Evolutionary conservation across 2,797 vertebrate species (phyloP).

Genomic region (Pseudochirops corinnae): DNA sequence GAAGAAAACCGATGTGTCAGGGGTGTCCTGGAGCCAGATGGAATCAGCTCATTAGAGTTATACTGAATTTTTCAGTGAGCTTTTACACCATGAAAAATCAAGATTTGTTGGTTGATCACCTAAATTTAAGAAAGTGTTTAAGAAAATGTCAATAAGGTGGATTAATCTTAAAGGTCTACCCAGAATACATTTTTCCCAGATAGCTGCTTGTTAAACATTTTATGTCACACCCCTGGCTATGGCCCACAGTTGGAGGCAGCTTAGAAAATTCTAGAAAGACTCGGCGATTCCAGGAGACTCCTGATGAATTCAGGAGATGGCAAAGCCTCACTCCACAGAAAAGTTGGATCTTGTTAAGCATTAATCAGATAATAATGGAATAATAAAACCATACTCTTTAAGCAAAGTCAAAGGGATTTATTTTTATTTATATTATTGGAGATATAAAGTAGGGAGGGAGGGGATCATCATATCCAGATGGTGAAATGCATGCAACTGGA

Average conservation of each 20-base stretch:
- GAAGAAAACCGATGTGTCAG: background rate
- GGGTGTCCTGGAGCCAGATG: background rate
- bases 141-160: background rate
- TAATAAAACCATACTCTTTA: slow-evolving; percentile 22
- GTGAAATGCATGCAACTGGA: background rate
- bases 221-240: background rate
- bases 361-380: slow-evolving; percentile 16
- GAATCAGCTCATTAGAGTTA: background rate
- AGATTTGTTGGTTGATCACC: background rate
- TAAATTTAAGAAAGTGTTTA: background rate
- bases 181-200: background rate
- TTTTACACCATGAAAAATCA: background rate
- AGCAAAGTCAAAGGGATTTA: slow-evolving; percentile 25
- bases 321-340: slow-evolving; percentile 31
- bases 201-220: background rate
- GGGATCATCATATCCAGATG: background rate
- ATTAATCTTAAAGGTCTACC: background rate
- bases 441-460: background rate
- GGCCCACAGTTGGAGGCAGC: background rate
- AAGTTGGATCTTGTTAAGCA: background rate
- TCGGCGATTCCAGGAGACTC: slow-evolving; percentile 11
- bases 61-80: background rate
- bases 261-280: background rate
- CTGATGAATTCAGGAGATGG: slow-evolving; percentile 4
- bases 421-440: background rate